Evolutionary conservation across 2,797 vertebrate genomes (phyloP).

Genomic region (Erethizon dorsatum): DNA sequence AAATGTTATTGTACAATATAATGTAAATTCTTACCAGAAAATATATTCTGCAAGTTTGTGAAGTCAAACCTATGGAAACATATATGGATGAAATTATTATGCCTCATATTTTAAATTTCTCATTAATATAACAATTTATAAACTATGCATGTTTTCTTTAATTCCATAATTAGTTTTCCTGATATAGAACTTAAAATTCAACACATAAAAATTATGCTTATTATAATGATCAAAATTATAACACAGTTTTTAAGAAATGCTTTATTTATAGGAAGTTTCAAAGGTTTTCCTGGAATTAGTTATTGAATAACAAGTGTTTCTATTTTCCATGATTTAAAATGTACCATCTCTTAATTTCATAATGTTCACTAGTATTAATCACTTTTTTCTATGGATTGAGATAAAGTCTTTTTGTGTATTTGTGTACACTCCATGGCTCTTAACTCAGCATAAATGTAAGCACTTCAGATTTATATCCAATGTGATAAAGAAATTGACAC

Average conservation of each 20-base stretch:
- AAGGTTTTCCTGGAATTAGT: background rate
- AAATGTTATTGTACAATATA: background rate
- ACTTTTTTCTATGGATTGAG: background rate
- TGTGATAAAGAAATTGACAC: constrained; percentile 64
- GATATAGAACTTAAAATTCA: background rate
- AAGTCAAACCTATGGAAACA: background rate
- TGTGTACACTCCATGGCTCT: background rate
- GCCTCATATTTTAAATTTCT: background rate
- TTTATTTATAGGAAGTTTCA: background rate
- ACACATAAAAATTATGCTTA: background rate
- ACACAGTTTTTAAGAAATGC: background rate
- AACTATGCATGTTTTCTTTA: background rate
- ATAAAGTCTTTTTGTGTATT: constrained; percentile 10
- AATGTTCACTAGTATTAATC: background rate
- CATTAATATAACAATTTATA: background rate
- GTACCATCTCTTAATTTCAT: background rate
- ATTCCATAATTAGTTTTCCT: background rate
- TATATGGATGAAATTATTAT: background rate
- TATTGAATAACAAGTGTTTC: background rate
- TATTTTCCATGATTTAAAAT: background rate
- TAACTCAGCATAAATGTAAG: constrained; percentile 32
- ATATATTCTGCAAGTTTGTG: background rate
- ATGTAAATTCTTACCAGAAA: background rate
- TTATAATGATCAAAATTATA: background rate
- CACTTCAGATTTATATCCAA: background rate